Base-by-base conservation (phyloP, 2,888 invertebrate species). In the Eugnorisma glareosa region DNA sequence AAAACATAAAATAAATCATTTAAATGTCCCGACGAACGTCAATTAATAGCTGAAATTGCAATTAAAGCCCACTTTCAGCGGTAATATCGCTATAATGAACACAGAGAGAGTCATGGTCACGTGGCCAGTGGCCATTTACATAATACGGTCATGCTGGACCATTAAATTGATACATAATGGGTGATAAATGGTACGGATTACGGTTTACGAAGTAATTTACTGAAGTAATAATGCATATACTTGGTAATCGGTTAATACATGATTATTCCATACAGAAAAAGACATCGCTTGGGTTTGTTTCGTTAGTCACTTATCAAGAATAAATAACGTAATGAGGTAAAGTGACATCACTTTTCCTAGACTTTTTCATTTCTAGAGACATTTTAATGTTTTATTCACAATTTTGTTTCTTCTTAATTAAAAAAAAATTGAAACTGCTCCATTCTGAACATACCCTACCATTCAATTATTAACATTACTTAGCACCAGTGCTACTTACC, bases 101-200 rank as follows among this genome's bases (percentile, higher is more conserved):
- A 68, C 43, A 84, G 66, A 74, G 43, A 67, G 73, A 80, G 81
- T 69, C 82, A 82, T 67, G 81, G 68, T 57, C 67, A 61, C 72
- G 69, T 70, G 86, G 77, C 69, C 81, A 73, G 15, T 85, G 77
- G 67, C 68, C 82, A 79, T 86, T 85, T 83, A 84, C 85, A 88
- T 88, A 84, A 67, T 59, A 67, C 35, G 40, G 63, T 73, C 70
- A 74, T 67, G 67, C 57, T 80, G 73, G 59, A 40, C 74, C 31
- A 80, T 82, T 84, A 80, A 73, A 87, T 84, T 73, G 81, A 85
- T 79, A 83, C 67, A 71, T 75, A 75, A 81, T 73, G 59, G 48
- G 48, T 75, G 76, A 87, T 84, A 45, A 81, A 78, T 35, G 35
- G 35, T 35, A 35, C 4, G 51, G 57, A 67, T 86, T 73, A 75